Evolutionary conservation across 1,140 invertebrate genomes (phyloP), one percentile per base, ranked within the genome.

Genomic region (Propsilocerus akamusi): DNA sequence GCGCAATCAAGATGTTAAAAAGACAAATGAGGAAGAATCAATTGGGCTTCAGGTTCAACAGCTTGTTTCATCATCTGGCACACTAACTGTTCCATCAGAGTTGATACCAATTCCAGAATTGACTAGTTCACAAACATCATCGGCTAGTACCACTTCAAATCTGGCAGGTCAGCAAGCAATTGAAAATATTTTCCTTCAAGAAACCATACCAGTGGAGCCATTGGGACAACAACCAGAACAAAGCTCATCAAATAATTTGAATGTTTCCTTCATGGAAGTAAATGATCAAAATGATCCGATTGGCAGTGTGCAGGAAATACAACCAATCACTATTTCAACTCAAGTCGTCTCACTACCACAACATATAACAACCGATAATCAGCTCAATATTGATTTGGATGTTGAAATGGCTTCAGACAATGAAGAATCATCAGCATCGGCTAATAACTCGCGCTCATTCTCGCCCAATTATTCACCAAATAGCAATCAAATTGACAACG

Each of bases 401-500:
- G 46, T 25, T 47, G 46, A 47, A 25, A 25, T 26, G 46, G 23
- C 46, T 12, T 25, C 46, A 14, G 46, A 25, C 22, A 26, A 26
- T 25, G 46, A 26, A n/a, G 46, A 47, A 47, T 25, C 25, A 12
- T 25, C 23, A 17, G 25, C 46, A 25, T 25, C 23, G 8, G 46
- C 46, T n/a, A 26, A 47, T 24, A 26, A 47, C 25, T 25, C 23
- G 5, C 8, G 25, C 5, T 25, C 46, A 25, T 25, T 25, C 8
- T 47, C 46, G 4, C 23, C 25, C 10, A 25, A 47, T 47, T 25
- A 47, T 11, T 26, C 46, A 12, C 23, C 46, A 25, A 47, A 47
- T 25, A 47, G 25, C 22, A 47, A 26, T 47, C 46, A 47, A 47
- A 47, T 47, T 26, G 46, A 47, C 10, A 26, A 12, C 25, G 46